These are phyloP conservation scores for Drosophila nr. perissopoda DNA, from an alignment of 2,888 invertebrate genomes.

Conservation along the genomic window DNA sequence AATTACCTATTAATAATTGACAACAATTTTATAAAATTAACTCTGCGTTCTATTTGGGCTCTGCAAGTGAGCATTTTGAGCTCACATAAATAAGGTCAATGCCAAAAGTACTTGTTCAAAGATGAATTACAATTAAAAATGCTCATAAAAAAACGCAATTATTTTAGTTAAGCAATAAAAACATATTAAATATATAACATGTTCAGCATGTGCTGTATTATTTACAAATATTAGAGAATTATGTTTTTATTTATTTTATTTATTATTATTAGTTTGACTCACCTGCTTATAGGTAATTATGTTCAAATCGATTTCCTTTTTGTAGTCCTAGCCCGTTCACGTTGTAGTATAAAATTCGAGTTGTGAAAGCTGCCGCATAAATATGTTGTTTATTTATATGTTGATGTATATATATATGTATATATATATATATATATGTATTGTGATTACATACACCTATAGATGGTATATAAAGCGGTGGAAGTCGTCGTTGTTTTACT, in stretches of 20 bases:
- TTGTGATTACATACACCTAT: slow-evolving; percentile 21
- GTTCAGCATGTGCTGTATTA: neutral
- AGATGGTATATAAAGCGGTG: slow-evolving; percentile 16
- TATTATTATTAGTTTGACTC: slow-evolving; percentile 34
- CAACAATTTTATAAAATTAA: neutral
- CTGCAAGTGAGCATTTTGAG: neutral
- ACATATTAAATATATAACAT: neutral
- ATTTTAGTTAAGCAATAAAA: neutral
- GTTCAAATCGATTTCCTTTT: slow-evolving; percentile 52
- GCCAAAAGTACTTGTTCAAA: slow-evolving; percentile 37
- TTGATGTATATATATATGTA: neutral
- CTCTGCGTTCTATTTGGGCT: neutral
- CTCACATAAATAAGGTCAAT: slow-evolving; percentile 31
- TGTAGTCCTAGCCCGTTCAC: slow-evolving; percentile 32
- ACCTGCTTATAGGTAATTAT: slow-evolving; percentile 48
- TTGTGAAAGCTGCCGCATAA: slow-evolving; percentile 65
- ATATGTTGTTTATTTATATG: slow-evolving; percentile 31
- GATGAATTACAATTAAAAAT: slow-evolving; percentile 17
- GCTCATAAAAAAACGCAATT: neutral
- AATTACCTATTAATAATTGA: neutral
- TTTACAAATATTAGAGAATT: neutral
- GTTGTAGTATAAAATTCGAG: slow-evolving; percentile 49
- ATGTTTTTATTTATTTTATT: slow-evolving; percentile 1
- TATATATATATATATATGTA: slow-evolving; percentile 23
- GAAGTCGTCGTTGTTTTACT: slow-evolving; percentile 27